phyloP scores from a whole-genome alignment of 1,140 invertebrate species.

The Cecropterus lyciades region DNA sequence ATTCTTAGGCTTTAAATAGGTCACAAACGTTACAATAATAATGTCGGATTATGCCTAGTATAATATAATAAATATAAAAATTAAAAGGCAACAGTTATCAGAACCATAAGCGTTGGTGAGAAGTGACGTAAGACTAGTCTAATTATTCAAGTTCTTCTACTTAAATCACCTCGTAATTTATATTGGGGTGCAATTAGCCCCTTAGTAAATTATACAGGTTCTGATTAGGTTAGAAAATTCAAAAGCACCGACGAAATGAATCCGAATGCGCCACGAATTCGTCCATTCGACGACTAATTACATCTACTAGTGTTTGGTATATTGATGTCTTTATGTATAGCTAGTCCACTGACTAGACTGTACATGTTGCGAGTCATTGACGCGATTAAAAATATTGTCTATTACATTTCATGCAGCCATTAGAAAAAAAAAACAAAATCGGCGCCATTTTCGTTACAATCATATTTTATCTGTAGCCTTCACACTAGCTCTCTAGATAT shows the following conservation, averaged over 20 bases:
- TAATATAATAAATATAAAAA: slow-evolving; percentile 19
- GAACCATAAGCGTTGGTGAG: slow-evolving; percentile 78
- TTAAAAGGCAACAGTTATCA: slow-evolving; percentile 71
- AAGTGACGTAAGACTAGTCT: slow-evolving; percentile 74
- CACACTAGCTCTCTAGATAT: slow-evolving; percentile 68
- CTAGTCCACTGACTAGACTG: slow-evolving; percentile 31
- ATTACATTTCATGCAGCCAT: slow-evolving; percentile 3
- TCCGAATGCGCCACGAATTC: slow-evolving; percentile 63
- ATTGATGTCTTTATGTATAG: slow-evolving; percentile 28
- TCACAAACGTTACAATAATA: slow-evolving; percentile 57
- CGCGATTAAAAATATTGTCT: slow-evolving; percentile 15
- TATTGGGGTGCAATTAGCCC: slow-evolving; percentile 62
- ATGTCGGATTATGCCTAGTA: slow-evolving; percentile 6
- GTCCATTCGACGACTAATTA: slow-evolving; percentile 25
- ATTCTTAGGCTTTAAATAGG: slow-evolving; percentile 58
- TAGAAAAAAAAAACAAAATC: slow-evolving; percentile 5
- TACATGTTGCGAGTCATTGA: slow-evolving; percentile 29
- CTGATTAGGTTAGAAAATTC: slow-evolving; percentile 82
- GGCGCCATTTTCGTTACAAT: slow-evolving; percentile 37
- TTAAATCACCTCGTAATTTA: slow-evolving; percentile 85
- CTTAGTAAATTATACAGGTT: slow-evolving; percentile 85
- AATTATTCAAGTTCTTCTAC: slow-evolving; percentile 76
- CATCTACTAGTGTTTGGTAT: slow-evolving; percentile 26
- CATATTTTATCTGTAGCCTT: slow-evolving; percentile 32
- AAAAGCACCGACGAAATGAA: slow-evolving; percentile 67